Base-by-base conservation (phyloP, 2,888 invertebrate genomes). In the Scaptomyza polygonia region DNA sequence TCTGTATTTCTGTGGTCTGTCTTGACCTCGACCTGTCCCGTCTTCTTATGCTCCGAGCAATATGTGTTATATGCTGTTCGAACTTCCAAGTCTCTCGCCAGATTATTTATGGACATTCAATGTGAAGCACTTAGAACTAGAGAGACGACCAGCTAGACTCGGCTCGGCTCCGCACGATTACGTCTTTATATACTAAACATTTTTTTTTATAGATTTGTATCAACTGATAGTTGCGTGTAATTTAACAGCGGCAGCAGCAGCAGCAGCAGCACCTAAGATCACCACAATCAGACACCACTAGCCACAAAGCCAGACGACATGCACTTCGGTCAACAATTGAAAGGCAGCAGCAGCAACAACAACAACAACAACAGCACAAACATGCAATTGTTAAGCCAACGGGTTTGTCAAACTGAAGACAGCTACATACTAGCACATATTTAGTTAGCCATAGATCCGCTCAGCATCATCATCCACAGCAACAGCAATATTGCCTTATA, bases 71-170 rank as follows among this genome's bases (percentile, higher is more conserved):
- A 54, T 59, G 71, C 74, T 78, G 78, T 75, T 75, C 72, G 79
- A 77, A 45, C 16, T 48, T 48, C 48, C 18, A 21, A 48, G 48
- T 48, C 74, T 79, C 79, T 82, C 69, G 52, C 48, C 45, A 58
- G 72, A 89, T 89, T 89, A 90, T 90, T 89, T 90, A 90, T 89
- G 84, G 89, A 81, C 89, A 86, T 83, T 85, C 85, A 85, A 79
- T 67, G 67, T 21, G 67, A 63, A 43, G 16, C 45, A 44, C 54
- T 59, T 21, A 34, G 39, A 68, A 44, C 51, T 53, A 59, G 44
- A 57, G 67, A 67, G 58, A 45, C 30, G 30, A 30, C 29, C 9
- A 44, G 12, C 44, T 47, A 55, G 9, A 21, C 43, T 12, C 43
- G 61, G 57, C 56, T 25, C 25, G 25, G 25, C 55, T 36, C 47